These are phyloP conservation scores for Cephus cinctus DNA, from an alignment of 1,140 invertebrate genomes.

Conservation along the genomic window DNA sequence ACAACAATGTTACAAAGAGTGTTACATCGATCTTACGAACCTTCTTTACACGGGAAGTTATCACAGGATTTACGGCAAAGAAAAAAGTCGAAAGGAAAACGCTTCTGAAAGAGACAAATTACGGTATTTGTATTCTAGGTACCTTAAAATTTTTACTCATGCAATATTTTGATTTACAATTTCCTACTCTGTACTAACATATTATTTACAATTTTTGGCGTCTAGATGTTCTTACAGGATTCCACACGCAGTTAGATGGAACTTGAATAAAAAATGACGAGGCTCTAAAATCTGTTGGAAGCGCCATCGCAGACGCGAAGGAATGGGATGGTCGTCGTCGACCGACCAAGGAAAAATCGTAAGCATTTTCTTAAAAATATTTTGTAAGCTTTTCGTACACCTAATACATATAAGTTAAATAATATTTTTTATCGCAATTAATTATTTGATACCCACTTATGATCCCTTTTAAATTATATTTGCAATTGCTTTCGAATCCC, in stretches of 20 bases:
- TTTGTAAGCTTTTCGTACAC: no score
- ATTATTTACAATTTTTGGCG: background rate
- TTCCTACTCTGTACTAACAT: background rate
- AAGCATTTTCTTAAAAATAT: no score
- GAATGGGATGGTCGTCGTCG: constrained; percentile 4
- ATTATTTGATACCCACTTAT: no score
- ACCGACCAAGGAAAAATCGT: background rate
- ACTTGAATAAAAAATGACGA: background rate
- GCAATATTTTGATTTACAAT: background rate
- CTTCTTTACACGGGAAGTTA: background rate
- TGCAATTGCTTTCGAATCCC: no score
- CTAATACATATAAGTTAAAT: no score
- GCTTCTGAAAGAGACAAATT: background rate
- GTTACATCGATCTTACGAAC: background rate
- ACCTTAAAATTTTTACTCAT: background rate
- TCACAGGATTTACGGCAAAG: background rate
- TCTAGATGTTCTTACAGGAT: background rate
- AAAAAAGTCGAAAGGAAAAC: background rate
- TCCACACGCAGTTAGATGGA: constrained; percentile 2
- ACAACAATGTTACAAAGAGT: constrained; percentile 1
- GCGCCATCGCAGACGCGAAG: constrained; percentile 3
- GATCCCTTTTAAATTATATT: no score
- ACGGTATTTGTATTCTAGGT: background rate
- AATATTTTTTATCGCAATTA: no score
- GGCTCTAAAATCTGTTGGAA: background rate